Evolutionary conservation across 2,797 vertebrate species (phyloP).

Genomic region (Crocodylus rhombifer): DNA sequence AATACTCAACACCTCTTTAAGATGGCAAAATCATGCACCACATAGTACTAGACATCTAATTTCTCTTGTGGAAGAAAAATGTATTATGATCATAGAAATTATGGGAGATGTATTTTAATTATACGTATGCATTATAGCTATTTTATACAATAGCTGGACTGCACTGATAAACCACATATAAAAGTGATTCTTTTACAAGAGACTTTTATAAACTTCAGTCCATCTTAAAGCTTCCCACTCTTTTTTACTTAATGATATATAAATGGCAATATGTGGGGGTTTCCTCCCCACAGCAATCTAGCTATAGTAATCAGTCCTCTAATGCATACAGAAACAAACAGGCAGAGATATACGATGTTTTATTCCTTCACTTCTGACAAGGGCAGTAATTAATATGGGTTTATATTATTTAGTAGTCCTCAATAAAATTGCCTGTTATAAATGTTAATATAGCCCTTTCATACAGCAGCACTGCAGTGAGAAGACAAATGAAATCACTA

Average conservation of each 20-base stretch:
- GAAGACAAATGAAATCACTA: slow-evolving; percentile 46
- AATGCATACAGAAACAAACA: slow-evolving; percentile 64
- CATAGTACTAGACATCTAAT: slow-evolving; percentile 44
- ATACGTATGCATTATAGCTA: background rate
- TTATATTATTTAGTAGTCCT: slow-evolving; percentile 56
- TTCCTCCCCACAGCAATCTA: slow-evolving; percentile 22
- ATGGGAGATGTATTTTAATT: slow-evolving; percentile 14
- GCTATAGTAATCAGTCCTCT: slow-evolving; percentile 33
- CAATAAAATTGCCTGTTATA: slow-evolving; percentile 71
- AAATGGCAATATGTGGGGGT: slow-evolving; percentile 17
- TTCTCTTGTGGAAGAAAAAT: slow-evolving; percentile 55
- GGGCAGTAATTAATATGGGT: slow-evolving; percentile 74
- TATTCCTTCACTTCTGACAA: slow-evolving; percentile 63
- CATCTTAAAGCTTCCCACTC: slow-evolving; percentile 48
- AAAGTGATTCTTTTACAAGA: background rate
- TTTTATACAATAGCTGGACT: slow-evolving; percentile 32
- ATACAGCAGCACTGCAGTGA: slow-evolving; percentile 28
- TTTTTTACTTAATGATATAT: slow-evolving; percentile 53
- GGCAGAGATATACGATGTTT: slow-evolving; percentile 47
- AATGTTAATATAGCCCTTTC: slow-evolving; percentile 65
- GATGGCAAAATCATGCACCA: slow-evolving; percentile 39
- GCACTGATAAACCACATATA: slow-evolving; percentile 30
- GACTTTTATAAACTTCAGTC: slow-evolving; percentile 15
- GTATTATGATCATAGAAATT: slow-evolving; percentile 22
- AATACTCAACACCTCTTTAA: slow-evolving; percentile 65